Evolutionary conservation across 2,113 vertebrate genomes (phyloP).

Genomic region (Nipponia nippon): DNA sequence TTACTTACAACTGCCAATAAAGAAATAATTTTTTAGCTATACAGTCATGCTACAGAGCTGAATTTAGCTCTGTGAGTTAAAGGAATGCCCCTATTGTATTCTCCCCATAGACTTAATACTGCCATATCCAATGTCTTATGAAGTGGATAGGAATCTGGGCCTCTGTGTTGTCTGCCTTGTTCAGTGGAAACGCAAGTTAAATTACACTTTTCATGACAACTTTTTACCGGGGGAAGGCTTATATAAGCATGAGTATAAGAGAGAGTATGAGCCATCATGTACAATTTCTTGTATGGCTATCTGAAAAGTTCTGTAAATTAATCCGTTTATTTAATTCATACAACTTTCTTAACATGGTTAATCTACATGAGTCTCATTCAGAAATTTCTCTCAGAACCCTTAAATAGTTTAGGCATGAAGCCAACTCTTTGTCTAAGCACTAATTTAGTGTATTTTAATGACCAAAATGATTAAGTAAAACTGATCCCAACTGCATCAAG

Average conservation of each 20-base stretch:
- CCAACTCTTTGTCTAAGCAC: not conserved
- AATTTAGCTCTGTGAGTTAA: not conserved
- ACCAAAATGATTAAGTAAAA: not conserved
- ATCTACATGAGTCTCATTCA: not conserved
- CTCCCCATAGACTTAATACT: not conserved
- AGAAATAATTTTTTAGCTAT: not conserved
- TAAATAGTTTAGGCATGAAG: not conserved
- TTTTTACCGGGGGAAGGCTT: not conserved
- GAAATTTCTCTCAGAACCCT: not conserved
- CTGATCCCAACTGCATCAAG: not conserved
- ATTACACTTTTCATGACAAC: not conserved
- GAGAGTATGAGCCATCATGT: not conserved
- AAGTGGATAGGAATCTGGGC: not conserved
- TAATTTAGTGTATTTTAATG: not conserved
- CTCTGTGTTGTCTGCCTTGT: not conserved
- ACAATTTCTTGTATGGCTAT: not conserved
- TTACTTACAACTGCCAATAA: not conserved
- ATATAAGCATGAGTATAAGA: not conserved
- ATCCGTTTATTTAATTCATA: not conserved
- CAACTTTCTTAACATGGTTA: not conserved
- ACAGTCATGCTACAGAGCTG: rapidly evolving
- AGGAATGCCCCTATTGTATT: not conserved
- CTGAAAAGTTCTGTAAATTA: constrained; percentile 4
- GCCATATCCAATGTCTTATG: not conserved
- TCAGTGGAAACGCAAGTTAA: constrained; percentile 38